phyloP scores from a whole-genome alignment of 2,888 invertebrate species.

The Megaustenia siamemsis region DNA sequence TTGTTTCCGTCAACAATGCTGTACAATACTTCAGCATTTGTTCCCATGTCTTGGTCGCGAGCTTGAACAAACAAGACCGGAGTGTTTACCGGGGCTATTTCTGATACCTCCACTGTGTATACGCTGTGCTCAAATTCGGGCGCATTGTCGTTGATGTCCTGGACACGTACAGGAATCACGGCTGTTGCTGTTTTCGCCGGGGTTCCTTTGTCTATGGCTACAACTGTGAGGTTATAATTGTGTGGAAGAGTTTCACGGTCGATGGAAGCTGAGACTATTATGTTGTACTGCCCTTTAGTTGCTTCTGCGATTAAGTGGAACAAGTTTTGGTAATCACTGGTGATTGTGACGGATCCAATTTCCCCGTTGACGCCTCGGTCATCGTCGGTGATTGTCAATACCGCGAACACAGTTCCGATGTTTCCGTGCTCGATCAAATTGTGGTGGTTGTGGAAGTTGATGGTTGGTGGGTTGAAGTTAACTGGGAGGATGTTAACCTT shows the following conservation, averaged over 20 bases:
- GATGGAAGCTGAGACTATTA: constrained; percentile 88
- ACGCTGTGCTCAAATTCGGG: constrained; percentile 86
- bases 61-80: constrained; percentile 85
- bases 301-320: constrained; percentile 86
- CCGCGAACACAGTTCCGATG: constrained; percentile 88
- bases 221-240: constrained; percentile 92
- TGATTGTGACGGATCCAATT: constrained; percentile 84
- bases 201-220: constrained; percentile 90
- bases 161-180: constrained; percentile 88
- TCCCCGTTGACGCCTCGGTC: constrained; percentile 92
- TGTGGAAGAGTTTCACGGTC: constrained; percentile 88
- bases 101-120: constrained; percentile 92
- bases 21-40: constrained; percentile 90
- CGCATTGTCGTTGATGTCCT: constrained; percentile 91
- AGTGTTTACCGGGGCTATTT: constrained; percentile 92
- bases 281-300: constrained; percentile 82
- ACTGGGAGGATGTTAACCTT: constrained; percentile 86
- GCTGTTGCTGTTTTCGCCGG: constrained; percentile 65
- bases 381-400: constrained; percentile 90
- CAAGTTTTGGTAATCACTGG: constrained; percentile 93
- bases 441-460: constrained; percentile 87
- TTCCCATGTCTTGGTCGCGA: constrained; percentile 90
- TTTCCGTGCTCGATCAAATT: constrained; percentile 89
- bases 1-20: constrained; percentile 90
- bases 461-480: constrained; percentile 91